These are phyloP conservation scores for Pristionchus entomophagus DNA, from an alignment of 2,888 invertebrate species.

Conservation along the genomic window DNA sequence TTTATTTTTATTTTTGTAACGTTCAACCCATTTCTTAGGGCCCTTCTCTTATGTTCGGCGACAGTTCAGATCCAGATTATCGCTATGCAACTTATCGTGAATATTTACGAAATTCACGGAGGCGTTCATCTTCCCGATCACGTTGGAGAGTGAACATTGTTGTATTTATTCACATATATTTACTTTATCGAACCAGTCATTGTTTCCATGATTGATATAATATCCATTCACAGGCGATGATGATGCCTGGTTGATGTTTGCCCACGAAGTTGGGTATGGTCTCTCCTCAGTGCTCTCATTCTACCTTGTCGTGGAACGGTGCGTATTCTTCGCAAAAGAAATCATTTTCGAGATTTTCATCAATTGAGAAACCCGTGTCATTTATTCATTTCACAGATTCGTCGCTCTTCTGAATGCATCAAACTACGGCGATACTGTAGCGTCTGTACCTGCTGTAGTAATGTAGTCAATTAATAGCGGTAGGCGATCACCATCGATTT, in stretches of 20 bases:
- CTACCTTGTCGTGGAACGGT: neutral
- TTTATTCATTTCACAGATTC: neutral
- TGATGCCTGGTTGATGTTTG: conserved; percentile 35
- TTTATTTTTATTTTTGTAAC: neutral
- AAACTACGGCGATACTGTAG: neutral
- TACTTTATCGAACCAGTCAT: too few species aligned
- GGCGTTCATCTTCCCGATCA: neutral
- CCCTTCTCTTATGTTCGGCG: neutral
- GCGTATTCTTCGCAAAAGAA: neutral
- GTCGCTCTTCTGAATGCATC: neutral
- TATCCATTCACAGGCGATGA: neutral
- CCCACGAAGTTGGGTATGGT: neutral
- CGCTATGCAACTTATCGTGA: neutral
- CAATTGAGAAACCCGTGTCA: neutral
- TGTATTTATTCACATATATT: neutral
- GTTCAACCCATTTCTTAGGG: neutral
- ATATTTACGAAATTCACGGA: neutral
- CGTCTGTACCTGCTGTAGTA: neutral
- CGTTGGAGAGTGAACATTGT: neutral
- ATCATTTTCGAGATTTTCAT: neutral
- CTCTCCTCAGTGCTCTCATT: neutral
- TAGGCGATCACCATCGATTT: neutral
- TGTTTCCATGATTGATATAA: neutral
- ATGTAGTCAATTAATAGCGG: neutral
- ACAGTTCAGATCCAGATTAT: neutral